Percentiles rank a stretch among this genome's conserved stretches.
phyloP scores from a whole-genome alignment of 2,797 vertebrate species.

The Syngnathus rostellatus region DNA sequence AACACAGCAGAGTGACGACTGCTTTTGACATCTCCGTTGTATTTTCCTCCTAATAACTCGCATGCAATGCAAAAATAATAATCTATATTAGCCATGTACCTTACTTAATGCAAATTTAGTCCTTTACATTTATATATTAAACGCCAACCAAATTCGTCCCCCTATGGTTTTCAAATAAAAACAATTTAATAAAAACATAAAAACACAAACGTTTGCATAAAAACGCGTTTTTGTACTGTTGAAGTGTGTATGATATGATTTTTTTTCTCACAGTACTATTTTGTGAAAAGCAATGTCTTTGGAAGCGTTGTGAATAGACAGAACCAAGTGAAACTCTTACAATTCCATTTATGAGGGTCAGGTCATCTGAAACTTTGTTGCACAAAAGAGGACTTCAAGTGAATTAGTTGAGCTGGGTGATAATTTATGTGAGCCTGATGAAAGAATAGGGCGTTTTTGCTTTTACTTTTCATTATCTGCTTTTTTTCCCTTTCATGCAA shows the following conservation, averaged over 20 bases:
- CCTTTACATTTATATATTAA: neutral
- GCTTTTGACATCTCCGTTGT: conserved; percentile 39
- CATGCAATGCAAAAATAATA: neutral
- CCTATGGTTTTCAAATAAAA: neutral
- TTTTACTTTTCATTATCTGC: neutral
- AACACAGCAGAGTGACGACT: conserved; percentile 37
- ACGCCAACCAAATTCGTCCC: neutral
- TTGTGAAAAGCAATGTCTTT: neutral
- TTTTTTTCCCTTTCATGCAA: conserved; percentile 1
- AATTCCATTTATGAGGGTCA: conserved; percentile 49
- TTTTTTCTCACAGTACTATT: neutral
- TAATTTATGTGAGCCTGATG: conserved; percentile 53
- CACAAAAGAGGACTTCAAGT: conserved; percentile 41
- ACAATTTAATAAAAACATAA: neutral
- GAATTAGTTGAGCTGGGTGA: conserved; percentile 35
- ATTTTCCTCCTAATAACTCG: conserved; percentile 27
- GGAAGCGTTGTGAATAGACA: conserved; percentile 30
- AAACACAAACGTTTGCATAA: neutral
- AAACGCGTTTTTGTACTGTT: neutral
- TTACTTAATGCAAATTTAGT: neutral
- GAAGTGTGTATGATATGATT: neutral
- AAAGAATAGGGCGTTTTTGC: conserved; percentile 20
- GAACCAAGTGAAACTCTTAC: conserved; percentile 31
- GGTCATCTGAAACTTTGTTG: conserved; percentile 31
- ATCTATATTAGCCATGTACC: neutral